Evolutionary conservation across 64 coral and sea anemone genomes (phyloP).

Genomic region (Stichodactyla helianthus): DNA sequence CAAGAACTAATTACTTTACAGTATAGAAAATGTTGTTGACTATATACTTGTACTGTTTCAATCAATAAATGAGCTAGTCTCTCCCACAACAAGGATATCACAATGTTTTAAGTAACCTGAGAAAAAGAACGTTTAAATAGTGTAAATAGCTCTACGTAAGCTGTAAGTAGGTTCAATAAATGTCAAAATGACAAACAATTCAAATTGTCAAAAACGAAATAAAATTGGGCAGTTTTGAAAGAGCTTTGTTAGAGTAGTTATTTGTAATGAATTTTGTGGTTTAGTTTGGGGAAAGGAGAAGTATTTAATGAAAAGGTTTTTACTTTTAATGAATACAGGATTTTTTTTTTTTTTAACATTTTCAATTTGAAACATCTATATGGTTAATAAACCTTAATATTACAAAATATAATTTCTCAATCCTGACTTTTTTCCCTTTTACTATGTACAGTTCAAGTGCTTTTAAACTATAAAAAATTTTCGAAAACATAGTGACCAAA

Average conservation of each 20-base stretch:
- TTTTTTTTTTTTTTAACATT: not conserved
- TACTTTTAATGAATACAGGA: too few species aligned
- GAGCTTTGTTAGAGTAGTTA: too few species aligned
- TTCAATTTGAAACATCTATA: not conserved
- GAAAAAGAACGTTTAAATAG: constrained; percentile 7
- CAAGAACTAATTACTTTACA: not conserved
- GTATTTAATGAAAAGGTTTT: too few species aligned
- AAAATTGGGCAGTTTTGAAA: constrained; percentile 15
- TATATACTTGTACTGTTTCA: not conserved
- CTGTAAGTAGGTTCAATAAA: not conserved
- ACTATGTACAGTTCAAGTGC: too few species aligned
- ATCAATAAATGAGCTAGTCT: not conserved
- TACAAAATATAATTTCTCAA: too few species aligned
- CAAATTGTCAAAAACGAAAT: constrained; percentile 8
- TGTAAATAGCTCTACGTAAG: not conserved
- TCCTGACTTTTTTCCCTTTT: too few species aligned
- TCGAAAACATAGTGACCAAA: too few species aligned
- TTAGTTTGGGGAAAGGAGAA: too few species aligned
- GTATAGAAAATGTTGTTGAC: not conserved
- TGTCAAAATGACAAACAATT: not conserved
- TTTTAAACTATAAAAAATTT: too few species aligned
- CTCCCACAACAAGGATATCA: not conserved
- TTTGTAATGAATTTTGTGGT: too few species aligned
- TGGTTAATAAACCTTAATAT: too few species aligned
- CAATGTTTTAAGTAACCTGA: not conserved